phyloP scores from a whole-genome alignment of 2,888 invertebrate species.

The Drosophila heteroneura region DNA sequence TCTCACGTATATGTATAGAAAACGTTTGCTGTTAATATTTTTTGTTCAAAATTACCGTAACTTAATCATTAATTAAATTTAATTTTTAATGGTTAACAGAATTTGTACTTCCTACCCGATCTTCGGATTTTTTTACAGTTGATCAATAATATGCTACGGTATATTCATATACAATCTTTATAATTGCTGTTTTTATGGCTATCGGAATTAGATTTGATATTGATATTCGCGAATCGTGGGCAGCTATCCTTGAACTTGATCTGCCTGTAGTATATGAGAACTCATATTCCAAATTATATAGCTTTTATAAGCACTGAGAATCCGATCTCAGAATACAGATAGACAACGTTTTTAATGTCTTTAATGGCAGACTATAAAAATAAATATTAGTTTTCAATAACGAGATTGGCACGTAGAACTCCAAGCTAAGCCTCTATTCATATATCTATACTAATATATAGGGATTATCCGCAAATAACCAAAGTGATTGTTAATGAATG shows the following conservation, averaged over 20 bases:
- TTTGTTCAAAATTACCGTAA: background rate
- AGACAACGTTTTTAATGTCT: background rate
- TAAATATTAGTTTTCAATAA: background rate
- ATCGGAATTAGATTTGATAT: background rate
- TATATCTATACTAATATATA: background rate
- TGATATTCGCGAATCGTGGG: background rate
- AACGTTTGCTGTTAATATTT: background rate
- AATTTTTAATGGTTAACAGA: background rate
- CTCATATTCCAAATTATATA: background rate
- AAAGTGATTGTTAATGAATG: background rate
- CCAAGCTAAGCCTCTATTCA: background rate
- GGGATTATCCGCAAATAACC: background rate
- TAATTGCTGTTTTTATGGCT: background rate
- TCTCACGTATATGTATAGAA: background rate
- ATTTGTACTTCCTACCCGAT: background rate
- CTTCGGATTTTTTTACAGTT: background rate
- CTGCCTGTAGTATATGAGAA: background rate
- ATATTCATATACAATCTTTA: background rate
- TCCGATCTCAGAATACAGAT: too few relatives aligned
- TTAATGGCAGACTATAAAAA: background rate
- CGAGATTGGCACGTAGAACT: background rate
- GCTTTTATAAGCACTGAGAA: background rate
- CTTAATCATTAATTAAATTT: background rate
- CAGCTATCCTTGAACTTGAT: background rate
- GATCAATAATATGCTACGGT: background rate